These are phyloP conservation scores for Hylomyscus alleni DNA, from an alignment of 2,797 vertebrate species.

Conservation along the genomic window DNA sequence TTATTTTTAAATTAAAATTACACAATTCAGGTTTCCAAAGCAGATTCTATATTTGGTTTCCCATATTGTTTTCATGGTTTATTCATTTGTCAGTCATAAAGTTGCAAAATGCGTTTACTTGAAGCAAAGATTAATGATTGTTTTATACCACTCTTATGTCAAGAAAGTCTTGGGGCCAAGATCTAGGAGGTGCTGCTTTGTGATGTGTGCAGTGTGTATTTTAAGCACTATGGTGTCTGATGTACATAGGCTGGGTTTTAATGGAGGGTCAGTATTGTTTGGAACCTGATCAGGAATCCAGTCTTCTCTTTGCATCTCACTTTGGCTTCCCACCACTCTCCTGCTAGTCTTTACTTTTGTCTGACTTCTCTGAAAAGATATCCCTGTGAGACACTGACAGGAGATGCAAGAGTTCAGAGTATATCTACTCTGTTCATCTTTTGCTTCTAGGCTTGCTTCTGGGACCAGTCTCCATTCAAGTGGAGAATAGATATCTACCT, in stretches of 20 bases:
- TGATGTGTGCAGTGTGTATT: background rate
- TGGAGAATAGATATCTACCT: no score
- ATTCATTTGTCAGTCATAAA: background rate
- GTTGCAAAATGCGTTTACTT: background rate
- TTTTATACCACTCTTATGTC: no score
- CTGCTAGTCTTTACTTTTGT: no score
- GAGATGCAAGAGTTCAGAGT: no score
- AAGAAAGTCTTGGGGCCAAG: background rate
- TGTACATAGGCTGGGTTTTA: background rate
- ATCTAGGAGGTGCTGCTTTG: background rate
- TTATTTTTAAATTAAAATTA: background rate
- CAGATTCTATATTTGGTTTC: background rate
- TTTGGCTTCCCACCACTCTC: no score
- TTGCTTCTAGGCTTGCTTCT: no score
- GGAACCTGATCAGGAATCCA: no score
- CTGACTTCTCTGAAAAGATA: no score
- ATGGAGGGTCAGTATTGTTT: background rate
- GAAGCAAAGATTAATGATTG: background rate
- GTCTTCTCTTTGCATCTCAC: no score
- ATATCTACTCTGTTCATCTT: no score
- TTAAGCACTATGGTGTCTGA: background rate
- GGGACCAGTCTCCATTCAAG: no score
- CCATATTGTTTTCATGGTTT: background rate
- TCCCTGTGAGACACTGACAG: no score
- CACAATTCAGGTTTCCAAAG: background rate